Conservation (phyloP, 2,113 vertebrate genomes). For the Spea multiplicata region DNA sequence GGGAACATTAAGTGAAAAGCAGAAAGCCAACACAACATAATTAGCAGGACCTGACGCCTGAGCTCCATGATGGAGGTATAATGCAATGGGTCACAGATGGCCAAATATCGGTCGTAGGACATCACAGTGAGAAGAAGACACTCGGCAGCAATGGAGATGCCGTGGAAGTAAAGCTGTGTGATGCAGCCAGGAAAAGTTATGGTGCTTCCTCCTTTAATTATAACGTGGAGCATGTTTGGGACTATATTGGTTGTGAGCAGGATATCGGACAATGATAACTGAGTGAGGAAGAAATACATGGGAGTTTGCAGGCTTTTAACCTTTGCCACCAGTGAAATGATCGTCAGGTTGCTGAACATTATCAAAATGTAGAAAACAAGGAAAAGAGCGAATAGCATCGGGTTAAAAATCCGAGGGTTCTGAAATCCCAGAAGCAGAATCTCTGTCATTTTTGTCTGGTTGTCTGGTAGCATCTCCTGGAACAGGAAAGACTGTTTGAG, state of each 20-base stretch:
- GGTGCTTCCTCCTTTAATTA: not conserved
- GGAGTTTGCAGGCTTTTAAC: not conserved
- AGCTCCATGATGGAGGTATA: not conserved
- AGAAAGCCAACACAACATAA: not conserved
- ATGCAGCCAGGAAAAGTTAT: not conserved
- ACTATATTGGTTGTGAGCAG: not conserved
- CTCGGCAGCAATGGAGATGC: not conserved
- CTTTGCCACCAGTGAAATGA: not conserved
- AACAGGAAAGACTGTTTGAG: too few species aligned
- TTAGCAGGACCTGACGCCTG: not conserved
- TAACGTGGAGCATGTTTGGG: not conserved
- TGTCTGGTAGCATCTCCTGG: not conserved
- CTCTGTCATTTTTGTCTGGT: not conserved
- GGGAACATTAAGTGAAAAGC: not conserved
- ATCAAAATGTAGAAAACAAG: not conserved
- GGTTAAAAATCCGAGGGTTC: not conserved
- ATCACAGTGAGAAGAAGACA: not conserved
- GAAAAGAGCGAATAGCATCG: not conserved
- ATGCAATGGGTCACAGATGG: constrained; percentile 3
- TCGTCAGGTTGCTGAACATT: not conserved
- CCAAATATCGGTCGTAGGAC: constrained; percentile 8
- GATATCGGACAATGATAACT: not conserved
- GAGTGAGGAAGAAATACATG: constrained; percentile 7
- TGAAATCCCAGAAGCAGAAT: not conserved
- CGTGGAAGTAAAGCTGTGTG: not conserved